Evolutionary conservation across 1,140 invertebrate species (phyloP), one percentile per base, ranked within the genome.

Genomic region (Ruditapes philippinarum): DNA sequence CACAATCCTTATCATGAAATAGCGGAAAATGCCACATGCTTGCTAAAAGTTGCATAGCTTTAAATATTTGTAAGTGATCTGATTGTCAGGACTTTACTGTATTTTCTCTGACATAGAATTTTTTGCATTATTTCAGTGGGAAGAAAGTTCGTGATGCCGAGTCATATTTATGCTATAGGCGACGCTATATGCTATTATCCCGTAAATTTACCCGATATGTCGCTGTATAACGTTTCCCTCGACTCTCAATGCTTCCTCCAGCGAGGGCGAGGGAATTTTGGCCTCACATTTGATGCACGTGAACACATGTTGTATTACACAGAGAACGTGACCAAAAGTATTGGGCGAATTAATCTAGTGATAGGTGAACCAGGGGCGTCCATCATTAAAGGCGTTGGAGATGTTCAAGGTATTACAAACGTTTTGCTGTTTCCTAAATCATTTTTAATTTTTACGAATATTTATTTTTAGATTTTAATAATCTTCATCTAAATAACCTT

Each of bases 151-250:
- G 74, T 76, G 0, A 91, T 88, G 40, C 93, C 93, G 0, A 89
- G 89, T 28, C 92, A 92, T 76, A 83, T 94, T 0, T 94, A 94
- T 81, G 90, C 93, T 9, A 92, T 94, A 14, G 79, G 91, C 7
- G 91, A 92, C 49, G 92, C 92, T 42, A 91, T 94, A 22, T 93
- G 93, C 78, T 91, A 92, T 40, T 94, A 92, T 73, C 93, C 93
- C 1, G 92, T 90, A 25, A 93, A 94, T 81, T 57, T 93, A 11
- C 80, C 93, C 4, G 93, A 94, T 70, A 94, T 94, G 92, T 89
- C 84, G 28, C 84, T 93, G 12, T 57, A 49, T 38, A 93, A 93
- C 89, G 88, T 94, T 11, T 87, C 91, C 3, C 60, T 94, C 49
- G 91, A 92, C n/a, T 92, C 90, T 0, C 93, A 94, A 62, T 94